phyloP scores from a whole-genome alignment of 2,888 invertebrate genomes.

The Saturnia pavonia region DNA sequence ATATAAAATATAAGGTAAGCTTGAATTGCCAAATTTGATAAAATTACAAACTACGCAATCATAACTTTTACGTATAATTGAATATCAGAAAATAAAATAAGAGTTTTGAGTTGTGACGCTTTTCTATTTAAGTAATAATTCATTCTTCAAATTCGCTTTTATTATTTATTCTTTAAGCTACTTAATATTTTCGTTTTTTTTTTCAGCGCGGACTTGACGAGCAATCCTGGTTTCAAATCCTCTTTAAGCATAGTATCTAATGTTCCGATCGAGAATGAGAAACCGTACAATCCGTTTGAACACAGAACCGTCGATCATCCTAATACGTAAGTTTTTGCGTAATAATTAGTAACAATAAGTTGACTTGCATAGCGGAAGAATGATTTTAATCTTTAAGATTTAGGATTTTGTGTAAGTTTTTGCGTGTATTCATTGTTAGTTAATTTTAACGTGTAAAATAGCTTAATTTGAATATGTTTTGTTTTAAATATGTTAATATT shows the following conservation, averaged over 20 bases:
- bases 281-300: conserved; percentile 83
- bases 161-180: background rate
- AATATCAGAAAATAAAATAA: too few species aligned
- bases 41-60: too few species aligned
- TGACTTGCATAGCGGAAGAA: too few species aligned
- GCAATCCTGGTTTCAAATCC: conserved; percentile 31
- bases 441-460: too few species aligned
- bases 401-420: too few species aligned
- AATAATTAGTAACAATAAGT: too few species aligned
- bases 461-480: too few species aligned
- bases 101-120: too few species aligned
- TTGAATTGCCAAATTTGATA: background rate
- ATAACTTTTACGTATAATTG: too few species aligned
- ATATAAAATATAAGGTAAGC: background rate
- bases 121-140: background rate
- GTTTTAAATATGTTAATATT: too few species aligned
- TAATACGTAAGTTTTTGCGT: conserved; percentile 70
- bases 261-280: conserved; percentile 42
- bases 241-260: conserved; percentile 40
- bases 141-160: background rate
- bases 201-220: conserved; percentile 31
- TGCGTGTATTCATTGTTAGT: too few species aligned
- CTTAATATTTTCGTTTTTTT: background rate
- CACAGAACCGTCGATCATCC: conserved; percentile 80
- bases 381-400: too few species aligned